phyloP scores from a whole-genome alignment of 2,888 invertebrate genomes.

The Fragum sueziense region DNA sequence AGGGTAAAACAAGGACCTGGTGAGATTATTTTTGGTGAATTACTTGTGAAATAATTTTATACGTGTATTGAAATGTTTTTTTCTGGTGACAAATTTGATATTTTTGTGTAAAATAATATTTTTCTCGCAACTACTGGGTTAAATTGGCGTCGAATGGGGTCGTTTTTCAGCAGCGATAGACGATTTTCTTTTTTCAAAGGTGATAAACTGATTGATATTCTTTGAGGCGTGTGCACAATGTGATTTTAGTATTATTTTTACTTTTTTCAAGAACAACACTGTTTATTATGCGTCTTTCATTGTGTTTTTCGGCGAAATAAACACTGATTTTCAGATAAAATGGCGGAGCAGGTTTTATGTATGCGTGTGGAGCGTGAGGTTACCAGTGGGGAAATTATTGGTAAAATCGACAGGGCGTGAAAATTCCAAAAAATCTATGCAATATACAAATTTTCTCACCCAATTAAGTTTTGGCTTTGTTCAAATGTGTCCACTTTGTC shows the following conservation, averaged over 20 bases:
- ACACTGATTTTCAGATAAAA: neutral
- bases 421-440: no score
- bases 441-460: no score
- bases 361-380: slow-evolving; percentile 15
- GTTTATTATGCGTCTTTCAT: neutral
- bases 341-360: slow-evolving; percentile 21
- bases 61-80: slow-evolving; percentile 10
- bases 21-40: neutral
- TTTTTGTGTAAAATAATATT: neutral
- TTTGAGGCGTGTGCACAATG: neutral
- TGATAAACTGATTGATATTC: neutral
- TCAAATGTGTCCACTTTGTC: no score
- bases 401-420: no score
- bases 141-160: slow-evolving; percentile 4
- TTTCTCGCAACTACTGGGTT: neutral
- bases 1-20: neutral
- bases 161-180: neutral
- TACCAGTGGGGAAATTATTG: slow-evolving; percentile 8
- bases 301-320: neutral
- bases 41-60: neutral
- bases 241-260: neutral
- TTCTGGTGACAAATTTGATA: neutral
- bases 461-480: no score
- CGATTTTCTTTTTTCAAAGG: neutral
- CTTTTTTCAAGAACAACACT: neutral